Evolutionary conservation across 2,888 invertebrate species (phyloP), one percentile per base, ranked within the genome.

Genomic region (Deilephila porcellus): DNA sequence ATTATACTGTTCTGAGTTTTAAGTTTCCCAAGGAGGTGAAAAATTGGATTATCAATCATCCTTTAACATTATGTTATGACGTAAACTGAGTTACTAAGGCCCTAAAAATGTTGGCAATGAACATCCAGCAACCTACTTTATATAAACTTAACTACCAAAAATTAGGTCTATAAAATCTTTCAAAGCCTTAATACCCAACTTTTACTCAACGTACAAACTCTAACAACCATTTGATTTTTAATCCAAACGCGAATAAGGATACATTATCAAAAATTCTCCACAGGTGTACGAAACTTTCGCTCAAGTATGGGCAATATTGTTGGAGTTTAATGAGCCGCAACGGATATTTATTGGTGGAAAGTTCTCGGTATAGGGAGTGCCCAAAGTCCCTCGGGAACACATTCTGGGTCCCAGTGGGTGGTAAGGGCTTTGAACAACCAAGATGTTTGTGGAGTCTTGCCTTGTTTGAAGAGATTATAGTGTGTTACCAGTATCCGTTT

Each of bases 241-340:
- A 67, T 37, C 25, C 25, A 52, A 45, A 45, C n/a, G 5, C 7
- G 56, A 67, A 67, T 6, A 52, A 25, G 20, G 19, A n/a, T 56
- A 63, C 14, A 25, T 52, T 52, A 56, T 17, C 56, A 53, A 14
- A 64, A 56, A 34, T 63, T 64, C 70, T 71, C 60, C 52, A 76
- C 76, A 76, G 74, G 63, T 76, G 78, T 79, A 77, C 76, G 78
- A 78, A 76, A 71, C 74, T 71, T 80, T 76, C 76, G 75, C 76
- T 78, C 72, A 77, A 81, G 80, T 80, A 80, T 77, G 76, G 74
- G 82, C 76, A 83, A 84, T 85, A 79, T 79, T 78, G 77, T 81
- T 83, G 80, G 76, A 78, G 80, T 80, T 86, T 83, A 87, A 88
- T 86, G 83, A 85, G 81, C 81, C 81, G 78, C 83, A 78, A 76